Base-by-base conservation (phyloP, 2,888 invertebrate species). In the Lepidochitona cinerea region DNA sequence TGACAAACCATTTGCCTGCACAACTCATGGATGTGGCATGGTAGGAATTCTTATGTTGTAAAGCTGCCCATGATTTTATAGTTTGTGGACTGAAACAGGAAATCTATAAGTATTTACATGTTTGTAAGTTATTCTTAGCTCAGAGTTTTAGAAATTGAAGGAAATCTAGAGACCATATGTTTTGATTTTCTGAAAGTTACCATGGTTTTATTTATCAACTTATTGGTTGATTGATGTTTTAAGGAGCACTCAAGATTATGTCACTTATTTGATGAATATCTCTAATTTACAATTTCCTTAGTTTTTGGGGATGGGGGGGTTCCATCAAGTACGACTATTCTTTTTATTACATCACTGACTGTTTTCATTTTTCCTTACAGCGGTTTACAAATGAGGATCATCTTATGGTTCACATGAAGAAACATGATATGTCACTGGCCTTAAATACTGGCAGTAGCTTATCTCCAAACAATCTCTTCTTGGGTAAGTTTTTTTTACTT, bases 381-480 rank as follows among this genome's bases (percentile, higher is more conserved):
- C 94, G 94, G 64, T 96, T 96, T 85, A 93, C 94, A 0, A 95
- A 95, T 88, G 95, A 95, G 88, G 96, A 96, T 85, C 95, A 95
- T 84, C 91, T 96, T 37, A 93, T 93, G 54, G 94, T 95, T 0
- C 96, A 96, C 84, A 94, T 93, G 74, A 95, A 94, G 87, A 95
- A 95, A 86, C 96, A 96, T 86, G 95, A 95, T 79, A 95, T 96
- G 95, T 93, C 94, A n/a, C 89, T 97, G 72, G 94, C 95, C 83
- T 91, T 96, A 41, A 85, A 85, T 74, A 75, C 84, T 3, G 82
- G 84, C 33, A 94, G 93, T 0, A 88, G 92, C 72, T 78, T 82
- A 75, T 18, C 81, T 33, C 74, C 79, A 65, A 82, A 76, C 74
- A 76, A 79, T 73, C 59, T 91, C 37, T 94, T 94, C 91, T 93